Evolutionary conservation across 2,888 invertebrate genomes (phyloP).

Genomic region (Orchesellides sinensis): DNA sequence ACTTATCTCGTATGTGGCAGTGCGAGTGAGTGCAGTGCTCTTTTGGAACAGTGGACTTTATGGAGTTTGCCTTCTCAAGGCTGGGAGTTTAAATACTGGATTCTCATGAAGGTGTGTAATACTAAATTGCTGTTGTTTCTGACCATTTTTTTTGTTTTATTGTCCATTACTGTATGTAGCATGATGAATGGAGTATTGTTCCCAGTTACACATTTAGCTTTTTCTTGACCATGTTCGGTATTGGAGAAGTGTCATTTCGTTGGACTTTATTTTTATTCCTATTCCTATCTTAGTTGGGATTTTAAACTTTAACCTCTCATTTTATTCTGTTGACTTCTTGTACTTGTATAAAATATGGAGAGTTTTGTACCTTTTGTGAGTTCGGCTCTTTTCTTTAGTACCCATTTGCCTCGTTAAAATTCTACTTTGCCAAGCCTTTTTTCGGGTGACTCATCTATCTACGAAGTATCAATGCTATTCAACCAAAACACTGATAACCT

Average conservation of each 20-base stretch:
- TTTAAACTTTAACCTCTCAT: too few species aligned
- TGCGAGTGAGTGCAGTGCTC: not conserved
- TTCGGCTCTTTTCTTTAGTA: not conserved
- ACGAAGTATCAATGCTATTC: not conserved
- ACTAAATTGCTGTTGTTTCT: not conserved
- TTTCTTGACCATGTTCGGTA: not conserved
- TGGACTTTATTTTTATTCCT: not conserved
- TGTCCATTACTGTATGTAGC: not conserved
- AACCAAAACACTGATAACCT: constrained; percentile 38
- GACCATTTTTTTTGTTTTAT: not conserved
- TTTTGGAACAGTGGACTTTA: constrained; percentile 11
- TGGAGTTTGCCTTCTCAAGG: constrained; percentile 43
- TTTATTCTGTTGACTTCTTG: not conserved
- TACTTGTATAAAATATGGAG: not conserved
- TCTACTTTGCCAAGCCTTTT: constrained; percentile 31
- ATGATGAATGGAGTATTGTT: constrained; percentile 30
- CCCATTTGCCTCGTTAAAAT: too few species aligned
- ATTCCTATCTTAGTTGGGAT: not conserved
- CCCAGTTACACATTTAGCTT: constrained; percentile 14
- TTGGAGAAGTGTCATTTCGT: not conserved
- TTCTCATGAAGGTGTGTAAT: constrained; percentile 34
- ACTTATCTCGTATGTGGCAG: not conserved
- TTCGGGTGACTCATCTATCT: constrained; percentile 37
- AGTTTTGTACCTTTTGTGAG: not conserved
- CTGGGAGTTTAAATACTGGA: constrained; percentile 26